Evolutionary conservation across 2,888 invertebrate genomes (phyloP).

Genomic region (Drosophila koepferae): DNA sequence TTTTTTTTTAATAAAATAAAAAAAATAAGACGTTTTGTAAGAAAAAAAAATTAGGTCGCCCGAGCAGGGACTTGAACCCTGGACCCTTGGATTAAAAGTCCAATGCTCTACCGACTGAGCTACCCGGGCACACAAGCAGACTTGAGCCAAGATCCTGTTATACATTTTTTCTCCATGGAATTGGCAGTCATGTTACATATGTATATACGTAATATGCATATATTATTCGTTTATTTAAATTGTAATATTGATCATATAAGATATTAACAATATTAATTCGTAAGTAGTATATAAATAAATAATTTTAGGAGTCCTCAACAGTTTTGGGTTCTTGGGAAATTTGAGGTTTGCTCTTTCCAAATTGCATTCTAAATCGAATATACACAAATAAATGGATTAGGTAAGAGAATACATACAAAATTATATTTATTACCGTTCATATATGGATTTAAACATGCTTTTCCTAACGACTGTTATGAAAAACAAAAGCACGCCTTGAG

Average conservation of each 20-base stretch:
- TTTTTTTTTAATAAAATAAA: not conserved
- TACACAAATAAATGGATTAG: not conserved
- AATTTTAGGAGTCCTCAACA: not conserved
- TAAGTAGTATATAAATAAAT: not conserved
- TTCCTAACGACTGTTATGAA: conserved; percentile 46
- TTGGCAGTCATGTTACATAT: not conserved
- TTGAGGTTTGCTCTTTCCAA: not conserved
- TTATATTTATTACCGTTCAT: conserved; percentile 31
- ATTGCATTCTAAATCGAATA: not conserved
- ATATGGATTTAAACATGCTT: conserved; percentile 37
- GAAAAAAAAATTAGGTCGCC: conserved; percentile 65
- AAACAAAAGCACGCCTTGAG: conserved; percentile 57
- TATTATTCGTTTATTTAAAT: too few relatives aligned
- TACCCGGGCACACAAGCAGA: conserved; percentile 81
- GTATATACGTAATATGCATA: not conserved
- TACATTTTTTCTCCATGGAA: too few relatives aligned
- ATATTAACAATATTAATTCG: not conserved
- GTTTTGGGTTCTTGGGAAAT: not conserved
- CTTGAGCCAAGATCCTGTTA: not conserved
- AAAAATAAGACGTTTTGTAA: too few relatives aligned
- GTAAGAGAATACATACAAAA: not conserved
- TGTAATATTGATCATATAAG: not conserved
- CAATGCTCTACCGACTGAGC: conserved; percentile 86
- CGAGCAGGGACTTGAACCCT: conserved; percentile 86
- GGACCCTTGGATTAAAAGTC: conserved; percentile 86